A percentile compares a stretch with the other conserved stretches of the same genome.
Evolutionary conservation across 1,140 invertebrate species (phyloP).

Genomic region (Gyrodactylus salaris): DNA sequence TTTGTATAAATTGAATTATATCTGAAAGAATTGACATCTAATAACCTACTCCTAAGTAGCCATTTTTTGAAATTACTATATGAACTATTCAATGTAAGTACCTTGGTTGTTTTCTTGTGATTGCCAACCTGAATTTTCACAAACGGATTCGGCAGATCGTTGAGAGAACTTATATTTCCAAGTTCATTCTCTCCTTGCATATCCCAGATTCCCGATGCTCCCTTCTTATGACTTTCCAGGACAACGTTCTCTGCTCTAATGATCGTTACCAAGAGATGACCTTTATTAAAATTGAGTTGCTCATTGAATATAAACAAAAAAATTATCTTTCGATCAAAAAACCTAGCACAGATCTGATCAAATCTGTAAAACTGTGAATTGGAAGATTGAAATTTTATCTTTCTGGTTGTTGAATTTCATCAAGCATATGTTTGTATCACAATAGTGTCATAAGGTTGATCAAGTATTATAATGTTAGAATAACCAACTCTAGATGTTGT

Average conservation of each 20-base stretch:
- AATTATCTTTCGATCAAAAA: too few species aligned
- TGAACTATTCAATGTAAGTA: neutral
- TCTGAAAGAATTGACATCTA: too few species aligned
- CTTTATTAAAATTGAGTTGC: too few species aligned
- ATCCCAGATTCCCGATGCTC: neutral
- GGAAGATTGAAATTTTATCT: neutral
- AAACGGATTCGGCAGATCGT: neutral
- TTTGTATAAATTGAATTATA: too few species aligned
- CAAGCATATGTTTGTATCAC: neutral
- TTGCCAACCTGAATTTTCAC: neutral
- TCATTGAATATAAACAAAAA: too few species aligned
- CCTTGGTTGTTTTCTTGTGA: neutral
- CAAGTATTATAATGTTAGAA: neutral
- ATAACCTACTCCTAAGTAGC: too few species aligned
- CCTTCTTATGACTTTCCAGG: neutral
- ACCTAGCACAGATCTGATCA: neutral
- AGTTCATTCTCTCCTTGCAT: neutral
- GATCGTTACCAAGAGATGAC: neutral
- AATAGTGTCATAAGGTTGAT: neutral
- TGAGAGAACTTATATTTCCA: neutral
- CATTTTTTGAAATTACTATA: too few species aligned
- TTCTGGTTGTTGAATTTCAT: neutral
- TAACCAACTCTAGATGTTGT: neutral
- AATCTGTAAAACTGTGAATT: neutral
- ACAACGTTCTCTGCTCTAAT: neutral